A percentile compares a stretch with the other conserved stretches of the same genome.
Conservation (phyloP, 2,888 invertebrate genomes). For the Heliothis peltigera region DNA sequence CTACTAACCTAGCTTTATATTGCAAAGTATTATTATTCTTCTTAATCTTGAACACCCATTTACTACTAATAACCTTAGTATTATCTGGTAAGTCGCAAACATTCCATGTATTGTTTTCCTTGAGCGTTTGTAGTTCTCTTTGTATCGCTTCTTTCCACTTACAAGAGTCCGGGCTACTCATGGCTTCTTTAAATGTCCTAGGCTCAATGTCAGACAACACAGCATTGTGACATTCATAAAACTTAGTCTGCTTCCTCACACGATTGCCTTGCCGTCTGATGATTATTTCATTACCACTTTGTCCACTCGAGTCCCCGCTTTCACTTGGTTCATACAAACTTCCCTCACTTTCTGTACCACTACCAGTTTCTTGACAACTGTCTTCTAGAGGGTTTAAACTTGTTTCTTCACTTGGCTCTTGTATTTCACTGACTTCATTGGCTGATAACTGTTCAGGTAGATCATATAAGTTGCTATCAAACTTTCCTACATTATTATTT, state of each 20-base stretch:
- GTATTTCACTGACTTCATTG: not conserved
- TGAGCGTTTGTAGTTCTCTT: constrained; percentile 45
- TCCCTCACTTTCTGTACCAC: constrained; percentile 2
- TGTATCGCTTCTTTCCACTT: constrained; percentile 52
- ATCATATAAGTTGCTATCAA: not conserved
- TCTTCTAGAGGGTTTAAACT: not conserved
- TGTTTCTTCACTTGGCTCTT: not conserved
- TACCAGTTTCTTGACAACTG: not conserved
- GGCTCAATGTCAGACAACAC: constrained; percentile 26
- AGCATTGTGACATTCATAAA: constrained; percentile 16
- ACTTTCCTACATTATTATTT: not conserved
- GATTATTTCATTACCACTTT: not conserved
- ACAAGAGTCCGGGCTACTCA: constrained; percentile 30
- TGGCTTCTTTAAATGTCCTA: constrained; percentile 44
- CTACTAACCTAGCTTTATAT: constrained; percentile 54
- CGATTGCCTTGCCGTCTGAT: not conserved
- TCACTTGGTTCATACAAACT: constrained; percentile 17
- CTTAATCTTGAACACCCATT: constrained; percentile 63
- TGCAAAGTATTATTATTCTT: constrained; percentile 14
- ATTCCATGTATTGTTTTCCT: constrained; percentile 52
- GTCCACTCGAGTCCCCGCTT: not conserved
- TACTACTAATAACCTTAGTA: constrained; percentile 46
- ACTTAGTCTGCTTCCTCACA: constrained; percentile 10
- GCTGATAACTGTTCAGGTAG: not conserved
- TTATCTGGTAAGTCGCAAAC: constrained; percentile 30